A percentile compares a stretch with the other conserved stretches of the same genome.
Conservation (phyloP, 1,140 invertebrate genomes). For the Lamellibrachia luymesi region DNA sequence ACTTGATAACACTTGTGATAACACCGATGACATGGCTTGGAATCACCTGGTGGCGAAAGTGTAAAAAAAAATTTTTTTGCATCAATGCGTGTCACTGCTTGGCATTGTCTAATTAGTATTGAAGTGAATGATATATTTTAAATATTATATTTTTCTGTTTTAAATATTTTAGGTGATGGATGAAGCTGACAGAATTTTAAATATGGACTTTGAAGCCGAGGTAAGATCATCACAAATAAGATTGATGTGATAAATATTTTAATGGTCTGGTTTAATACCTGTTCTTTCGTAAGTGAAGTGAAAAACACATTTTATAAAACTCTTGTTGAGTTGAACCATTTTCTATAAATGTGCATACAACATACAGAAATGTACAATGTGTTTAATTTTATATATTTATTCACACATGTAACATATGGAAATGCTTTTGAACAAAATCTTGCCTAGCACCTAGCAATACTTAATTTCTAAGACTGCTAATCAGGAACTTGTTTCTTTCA, state of each 20-base stretch:
- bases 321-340: too few species aligned
- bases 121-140: not conserved
- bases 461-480: too few species aligned
- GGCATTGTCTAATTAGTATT: not conserved
- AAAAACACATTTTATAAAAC: too few species aligned
- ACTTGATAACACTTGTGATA: not conserved
- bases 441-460: too few species aligned
- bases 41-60: not conserved
- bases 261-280: not conserved
- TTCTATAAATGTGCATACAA: too few species aligned
- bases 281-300: not conserved
- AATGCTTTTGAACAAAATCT: too few species aligned
- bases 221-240: conserved; percentile 69
- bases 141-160: conserved; percentile 35
- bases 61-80: too few species aligned
- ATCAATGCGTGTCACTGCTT: not conserved
- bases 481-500: too few species aligned
- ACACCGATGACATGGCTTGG: not conserved
- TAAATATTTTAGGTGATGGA: conserved; percentile 60
- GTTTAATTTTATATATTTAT: too few species aligned
- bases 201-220: conserved; percentile 93
- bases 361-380: too few species aligned
- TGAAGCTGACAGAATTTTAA: conserved; percentile 84
- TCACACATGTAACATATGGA: too few species aligned
- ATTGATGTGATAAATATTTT: not conserved